A percentile compares a stretch with the other conserved stretches of the same genome.
Evolutionary conservation across 2,888 invertebrate species (phyloP).

Genomic region (Mesorhabditis spiculigera): DNA sequence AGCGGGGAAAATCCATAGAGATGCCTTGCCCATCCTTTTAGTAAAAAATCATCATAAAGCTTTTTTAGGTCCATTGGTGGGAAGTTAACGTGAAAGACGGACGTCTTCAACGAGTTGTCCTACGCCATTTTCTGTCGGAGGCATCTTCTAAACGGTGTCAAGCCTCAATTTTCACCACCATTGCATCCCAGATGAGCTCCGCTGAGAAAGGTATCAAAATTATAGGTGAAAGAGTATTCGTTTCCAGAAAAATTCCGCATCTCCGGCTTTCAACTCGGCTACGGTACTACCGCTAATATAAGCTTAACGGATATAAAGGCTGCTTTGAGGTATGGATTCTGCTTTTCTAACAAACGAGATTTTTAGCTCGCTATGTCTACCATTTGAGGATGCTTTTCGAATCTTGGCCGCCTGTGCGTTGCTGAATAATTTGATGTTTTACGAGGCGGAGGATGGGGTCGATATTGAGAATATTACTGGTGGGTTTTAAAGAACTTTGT

Average conservation of each 20-base stretch:
- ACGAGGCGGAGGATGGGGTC: neutral
- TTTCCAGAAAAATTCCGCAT: slow-evolving; percentile 1
- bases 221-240: neutral
- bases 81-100: neutral
- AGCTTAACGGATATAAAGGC: neutral
- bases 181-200: slow-evolving; percentile 1
- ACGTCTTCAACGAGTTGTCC: slow-evolving; percentile 2
- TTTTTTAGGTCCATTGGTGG: neutral
- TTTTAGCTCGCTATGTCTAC: neutral
- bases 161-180: neutral
- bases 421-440: slow-evolving; percentile 3
- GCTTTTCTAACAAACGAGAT: too few relatives aligned
- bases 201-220: neutral
- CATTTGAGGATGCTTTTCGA: neutral
- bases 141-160: neutral
- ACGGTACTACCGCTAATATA: neutral
- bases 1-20: too few relatives aligned
- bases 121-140: neutral
- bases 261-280: neutral
- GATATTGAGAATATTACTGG: neutral
- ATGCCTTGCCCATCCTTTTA: too few relatives aligned
- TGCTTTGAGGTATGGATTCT: too few relatives aligned
- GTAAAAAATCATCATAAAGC: too few relatives aligned
- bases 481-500: too few relatives aligned
- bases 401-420: neutral